These are phyloP conservation scores for Rallus crepitans DNA, from an alignment of 2,797 vertebrate genomes.

Conservation along the genomic window DNA sequence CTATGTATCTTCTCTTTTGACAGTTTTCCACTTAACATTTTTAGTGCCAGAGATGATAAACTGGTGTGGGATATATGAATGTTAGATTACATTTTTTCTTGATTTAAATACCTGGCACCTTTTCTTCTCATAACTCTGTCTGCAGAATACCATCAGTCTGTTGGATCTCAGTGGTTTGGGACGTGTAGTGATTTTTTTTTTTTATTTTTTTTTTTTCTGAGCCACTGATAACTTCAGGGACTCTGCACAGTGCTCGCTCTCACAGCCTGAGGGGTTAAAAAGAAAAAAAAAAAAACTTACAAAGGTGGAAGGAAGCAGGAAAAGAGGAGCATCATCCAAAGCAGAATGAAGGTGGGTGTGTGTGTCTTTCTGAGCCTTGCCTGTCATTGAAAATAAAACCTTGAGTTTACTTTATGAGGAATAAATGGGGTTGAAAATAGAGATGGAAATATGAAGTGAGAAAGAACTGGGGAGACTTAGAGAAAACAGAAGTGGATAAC, in stretches of 20 bases:
- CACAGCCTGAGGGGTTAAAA: not conserved
- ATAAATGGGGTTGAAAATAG: not conserved
- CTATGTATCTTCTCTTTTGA: not conserved
- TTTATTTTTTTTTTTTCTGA: not conserved
- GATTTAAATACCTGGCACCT: not conserved
- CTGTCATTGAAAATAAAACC: conserved; percentile 15
- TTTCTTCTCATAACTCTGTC: not conserved
- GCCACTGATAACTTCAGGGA: not conserved
- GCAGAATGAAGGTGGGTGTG: not conserved
- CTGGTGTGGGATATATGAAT: not conserved
- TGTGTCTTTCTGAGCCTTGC: not conserved
- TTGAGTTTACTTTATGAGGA: not conserved
- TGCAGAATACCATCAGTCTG: not conserved
- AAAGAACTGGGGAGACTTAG: not conserved
- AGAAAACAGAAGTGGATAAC: not conserved
- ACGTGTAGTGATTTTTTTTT: not conserved
- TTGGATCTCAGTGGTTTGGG: not conserved
- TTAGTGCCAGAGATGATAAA: not conserved
- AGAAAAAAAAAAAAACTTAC: not conserved
- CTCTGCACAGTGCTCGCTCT: not conserved
- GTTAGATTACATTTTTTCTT: not conserved
- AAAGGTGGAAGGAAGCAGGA: not conserved
- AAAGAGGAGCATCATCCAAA: not conserved
- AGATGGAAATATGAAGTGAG: not conserved
- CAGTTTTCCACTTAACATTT: not conserved